Base-by-base conservation (phyloP, 2,888 invertebrate species). In the Tetragonisca angustula region DNA sequence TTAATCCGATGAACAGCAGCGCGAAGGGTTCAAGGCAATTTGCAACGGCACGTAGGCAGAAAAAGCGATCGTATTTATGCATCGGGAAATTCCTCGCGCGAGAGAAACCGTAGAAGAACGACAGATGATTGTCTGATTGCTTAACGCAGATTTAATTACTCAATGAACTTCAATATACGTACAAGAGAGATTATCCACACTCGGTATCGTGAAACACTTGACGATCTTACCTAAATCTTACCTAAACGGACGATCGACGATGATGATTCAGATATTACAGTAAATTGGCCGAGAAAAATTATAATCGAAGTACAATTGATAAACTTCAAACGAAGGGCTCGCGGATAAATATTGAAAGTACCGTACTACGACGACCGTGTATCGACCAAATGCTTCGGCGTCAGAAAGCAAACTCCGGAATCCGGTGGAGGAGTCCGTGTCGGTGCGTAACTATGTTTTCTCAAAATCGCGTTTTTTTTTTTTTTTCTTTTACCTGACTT, bases 1-100 rank as follows among this genome's bases (percentile, higher is more conserved):
- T 91, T 82, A 90, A 91, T 91, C 89, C 87, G 80, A 87, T 65
- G 83, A 81, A 85, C 83, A 76, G 72, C 74, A 24, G n/a, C 43
- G 6, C 84, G 79, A 80, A 83, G 80, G 79, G 79, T 89, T 79
- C 65, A 79, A 77, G 80, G 82, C 21, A 74, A 82, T 88, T 89
- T 77, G 79, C 67, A 65, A 74, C 78, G 69, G 74, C 52, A 69
- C 67, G 67, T 64, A 83, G 64, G 72, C 68, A 54, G 62, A 50
- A 84, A 85, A 68, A 49, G 36, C 64, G 76, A 73, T 69, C 80
- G 71, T 27, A 71, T n/a, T 43, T 64, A 69, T 64, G n/a, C 78
- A 54, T 15, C n/a, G 64, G 32, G 69, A n/a, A 65, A 65, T 70
- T 70, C 59, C 13, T 21, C 24, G 65, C 52, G 61, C 21, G 50